Evolutionary conservation across 2,888 invertebrate species (phyloP).

Genomic region (Drosophila meridiana): DNA sequence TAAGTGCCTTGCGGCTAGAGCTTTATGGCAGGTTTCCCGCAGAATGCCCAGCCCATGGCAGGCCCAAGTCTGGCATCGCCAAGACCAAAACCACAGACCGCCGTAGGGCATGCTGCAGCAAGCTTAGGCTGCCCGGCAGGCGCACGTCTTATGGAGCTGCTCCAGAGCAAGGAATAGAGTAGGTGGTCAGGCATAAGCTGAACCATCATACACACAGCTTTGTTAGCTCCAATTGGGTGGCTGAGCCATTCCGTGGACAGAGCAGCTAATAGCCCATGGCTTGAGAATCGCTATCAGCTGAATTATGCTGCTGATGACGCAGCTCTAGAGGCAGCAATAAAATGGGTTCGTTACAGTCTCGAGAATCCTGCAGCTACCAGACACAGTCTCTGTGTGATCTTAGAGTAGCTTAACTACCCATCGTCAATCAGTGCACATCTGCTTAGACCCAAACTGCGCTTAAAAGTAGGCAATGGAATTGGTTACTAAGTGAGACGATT

Average conservation of each 20-base stretch:
- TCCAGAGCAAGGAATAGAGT: conserved; percentile 87
- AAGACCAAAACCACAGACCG: background rate
- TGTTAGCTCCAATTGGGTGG: background rate
- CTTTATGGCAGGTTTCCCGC: conserved; percentile 94
- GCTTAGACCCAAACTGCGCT: too few relatives aligned
- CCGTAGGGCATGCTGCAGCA: background rate
- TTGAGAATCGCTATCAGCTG: conserved; percentile 29
- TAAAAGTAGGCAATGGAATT: background rate
- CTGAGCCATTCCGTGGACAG: background rate
- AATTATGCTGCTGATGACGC: conserved; percentile 21
- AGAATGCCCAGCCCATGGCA: background rate
- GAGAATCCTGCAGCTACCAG: background rate
- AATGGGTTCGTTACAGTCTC: conserved; percentile 49
- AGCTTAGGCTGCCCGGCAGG: background rate
- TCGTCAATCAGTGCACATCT: too few relatives aligned
- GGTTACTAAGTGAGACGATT: too few relatives aligned
- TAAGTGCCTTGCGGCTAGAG: conserved; percentile 99
- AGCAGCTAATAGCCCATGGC: conserved; percentile 38
- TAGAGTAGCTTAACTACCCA: too few relatives aligned
- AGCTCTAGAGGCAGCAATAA: conserved; percentile 55
- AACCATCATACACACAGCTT: background rate
- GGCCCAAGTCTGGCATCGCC: conserved; percentile 68
- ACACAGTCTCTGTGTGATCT: too few relatives aligned
- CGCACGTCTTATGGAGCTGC: conserved; percentile 85
- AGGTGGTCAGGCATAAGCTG: background rate